Conservation (phyloP, 2,888 invertebrate species). For the Tinea semifulvella region DNA sequence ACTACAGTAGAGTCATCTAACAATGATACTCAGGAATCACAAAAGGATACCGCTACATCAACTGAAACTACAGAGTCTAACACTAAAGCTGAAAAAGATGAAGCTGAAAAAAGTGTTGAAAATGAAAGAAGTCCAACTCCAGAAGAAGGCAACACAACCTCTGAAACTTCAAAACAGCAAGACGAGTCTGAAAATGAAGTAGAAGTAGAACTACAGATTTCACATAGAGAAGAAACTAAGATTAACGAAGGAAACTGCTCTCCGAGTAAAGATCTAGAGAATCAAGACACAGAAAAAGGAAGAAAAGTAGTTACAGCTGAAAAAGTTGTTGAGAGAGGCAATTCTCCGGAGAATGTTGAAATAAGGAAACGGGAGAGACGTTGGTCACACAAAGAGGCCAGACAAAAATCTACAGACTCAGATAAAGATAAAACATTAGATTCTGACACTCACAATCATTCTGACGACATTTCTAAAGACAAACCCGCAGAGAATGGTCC, state of each 20-base stretch:
- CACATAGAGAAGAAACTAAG: neutral
- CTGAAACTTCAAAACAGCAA: neutral
- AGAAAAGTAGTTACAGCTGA: too few relatives aligned
- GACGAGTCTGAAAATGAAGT: neutral
- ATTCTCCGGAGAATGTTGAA: neutral
- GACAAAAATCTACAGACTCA: neutral
- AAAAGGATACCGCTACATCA: conserved; percentile 3
- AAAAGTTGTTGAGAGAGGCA: conserved; percentile 2
- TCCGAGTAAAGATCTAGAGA: neutral
- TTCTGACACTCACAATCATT: conserved; percentile 26
- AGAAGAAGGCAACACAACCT: neutral
- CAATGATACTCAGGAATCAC: neutral
- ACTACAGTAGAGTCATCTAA: conserved; percentile 5
- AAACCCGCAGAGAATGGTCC: conserved; percentile 39
- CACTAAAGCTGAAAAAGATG: conserved; percentile 24
- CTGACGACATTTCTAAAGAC: conserved; percentile 29
- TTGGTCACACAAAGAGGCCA: neutral
- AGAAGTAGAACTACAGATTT: conserved; percentile 1
- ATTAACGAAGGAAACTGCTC: conserved; percentile 3
- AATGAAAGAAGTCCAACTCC: neutral
- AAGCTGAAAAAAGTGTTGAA: conserved; percentile 19
- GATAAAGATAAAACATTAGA: conserved; percentile 21
- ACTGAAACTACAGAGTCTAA: conserved; percentile 25
- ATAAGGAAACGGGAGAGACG: conserved; percentile 13
- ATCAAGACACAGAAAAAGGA: neutral